Evolutionary conservation across 2,888 invertebrate species (phyloP), one percentile per base, ranked within the genome.

Genomic region (Drosophila birchii): DNA sequence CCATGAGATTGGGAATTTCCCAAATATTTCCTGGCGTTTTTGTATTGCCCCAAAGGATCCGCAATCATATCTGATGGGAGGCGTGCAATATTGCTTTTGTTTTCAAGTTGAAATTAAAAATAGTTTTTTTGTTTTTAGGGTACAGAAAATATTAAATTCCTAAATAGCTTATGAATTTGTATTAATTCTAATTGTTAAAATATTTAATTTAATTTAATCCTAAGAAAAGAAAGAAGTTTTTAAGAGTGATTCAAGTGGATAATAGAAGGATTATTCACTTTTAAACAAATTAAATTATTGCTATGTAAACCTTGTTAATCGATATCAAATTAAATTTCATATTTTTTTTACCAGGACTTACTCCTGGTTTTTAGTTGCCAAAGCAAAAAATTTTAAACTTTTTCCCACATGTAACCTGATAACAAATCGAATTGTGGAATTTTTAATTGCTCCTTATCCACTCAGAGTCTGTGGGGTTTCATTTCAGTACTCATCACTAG

Each of bases 371-470:
- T 55, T 39, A 6, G n/a, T 14, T 20, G 20, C 32, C 23, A 11
- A 11, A 55, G 11, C 11, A 47, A 47, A 29, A 47, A 29, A 23
- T 11, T 9, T 3, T 2, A 12, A 36, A 29, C 26, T 16, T 56
- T 66, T 66, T 66, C n/a, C 43, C n/a, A 16, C 20, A 51, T 66
- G 64, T 53, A 66, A 66, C 36, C n/a, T 44, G 51, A 67, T 47
- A 47, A 34, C 54, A 63, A 68, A 63, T 67, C 63, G 54, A 68
- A 49, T 61, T 66, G 51, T 61, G 51, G 51, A 61, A 53, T 51
- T 61, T 53, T 61, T 66, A 66, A 66, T 66, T 66, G 64, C 61
- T 66, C 51, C 64, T 66, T 66, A 66, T 66, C 61, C 61, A 51
- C 61, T 61, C 49, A 51, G 36, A 14, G 49, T 29, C 43, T 51